A percentile compares a stretch with the other conserved stretches of the same genome.
These are phyloP conservation scores for Cryptocephalus primarius DNA, from an alignment of 2,888 invertebrate species.

Conservation along the genomic window DNA sequence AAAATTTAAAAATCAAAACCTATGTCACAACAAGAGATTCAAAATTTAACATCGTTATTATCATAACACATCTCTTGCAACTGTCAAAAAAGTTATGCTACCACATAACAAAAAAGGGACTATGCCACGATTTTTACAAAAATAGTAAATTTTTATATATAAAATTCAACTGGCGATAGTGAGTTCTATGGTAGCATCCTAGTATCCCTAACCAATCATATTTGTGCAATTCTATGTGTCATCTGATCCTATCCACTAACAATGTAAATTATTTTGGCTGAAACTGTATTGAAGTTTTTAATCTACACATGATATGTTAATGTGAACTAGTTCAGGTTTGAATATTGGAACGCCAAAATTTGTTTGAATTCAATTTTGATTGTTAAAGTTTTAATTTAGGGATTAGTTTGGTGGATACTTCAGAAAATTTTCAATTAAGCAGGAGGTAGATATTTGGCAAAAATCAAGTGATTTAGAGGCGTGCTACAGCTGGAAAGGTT, in stretches of 20 bases:
- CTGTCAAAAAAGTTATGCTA: constrained; percentile 1
- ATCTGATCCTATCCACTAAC: too few species aligned
- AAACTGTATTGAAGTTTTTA: too few species aligned
- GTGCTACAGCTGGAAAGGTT: constrained; percentile 8
- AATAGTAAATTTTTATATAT: constrained; percentile 5
- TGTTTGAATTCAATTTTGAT: too few species aligned
- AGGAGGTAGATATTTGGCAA: constrained; percentile 17
- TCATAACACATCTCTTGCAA: neutral
- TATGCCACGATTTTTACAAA: constrained; percentile 5
- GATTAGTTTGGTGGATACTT: too few species aligned
- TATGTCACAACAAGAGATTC: neutral
- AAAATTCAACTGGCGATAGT: constrained; percentile 1
- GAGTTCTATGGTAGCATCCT: constrained; percentile 5
- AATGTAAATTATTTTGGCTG: too few species aligned
- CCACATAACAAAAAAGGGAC: constrained; percentile 3
- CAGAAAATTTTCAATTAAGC: neutral
- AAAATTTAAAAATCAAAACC: neutral
- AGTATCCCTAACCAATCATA: too few species aligned
- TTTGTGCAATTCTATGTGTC: too few species aligned
- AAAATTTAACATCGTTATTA: neutral
- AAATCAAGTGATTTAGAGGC: constrained; percentile 9
- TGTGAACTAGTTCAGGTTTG: too few species aligned
- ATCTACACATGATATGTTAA: too few species aligned
- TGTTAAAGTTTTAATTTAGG: too few species aligned
- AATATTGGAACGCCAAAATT: too few species aligned